Evolutionary conservation across 2,888 invertebrate species (phyloP).

Genomic region (Meliscaeva auricollis): DNA sequence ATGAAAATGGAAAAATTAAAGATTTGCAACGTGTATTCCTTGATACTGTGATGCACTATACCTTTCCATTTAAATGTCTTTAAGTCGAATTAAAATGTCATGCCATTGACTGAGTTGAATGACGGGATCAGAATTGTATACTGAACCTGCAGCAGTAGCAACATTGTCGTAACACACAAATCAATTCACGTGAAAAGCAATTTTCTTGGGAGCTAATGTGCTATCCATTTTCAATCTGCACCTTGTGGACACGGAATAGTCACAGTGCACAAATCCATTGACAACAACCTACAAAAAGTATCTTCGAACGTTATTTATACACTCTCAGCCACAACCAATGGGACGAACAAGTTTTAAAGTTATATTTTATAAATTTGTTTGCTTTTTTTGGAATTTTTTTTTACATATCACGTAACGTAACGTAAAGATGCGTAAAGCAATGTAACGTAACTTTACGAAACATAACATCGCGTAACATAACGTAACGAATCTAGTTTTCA

Average conservation of each 20-base stretch:
- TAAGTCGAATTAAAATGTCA: constrained; percentile 39
- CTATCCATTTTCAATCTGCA: constrained; percentile 6
- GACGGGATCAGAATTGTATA: not conserved
- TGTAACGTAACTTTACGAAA: no score
- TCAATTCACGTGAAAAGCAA: not conserved
- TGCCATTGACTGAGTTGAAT: not conserved
- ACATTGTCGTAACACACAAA: not conserved
- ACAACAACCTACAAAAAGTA: not conserved
- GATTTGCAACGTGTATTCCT: no score
- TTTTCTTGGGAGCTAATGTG: constrained; percentile 10
- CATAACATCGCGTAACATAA: no score
- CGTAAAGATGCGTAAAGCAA: no score
- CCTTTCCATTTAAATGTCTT: not conserved
- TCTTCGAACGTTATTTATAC: no score
- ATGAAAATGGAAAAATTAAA: no score
- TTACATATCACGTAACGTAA: no score
- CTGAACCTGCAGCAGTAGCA: not conserved
- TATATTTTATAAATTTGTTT: no score
- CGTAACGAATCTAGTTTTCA: no score
- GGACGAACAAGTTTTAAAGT: not conserved
- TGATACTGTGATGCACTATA: no score
- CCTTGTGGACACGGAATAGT: constrained; percentile 18
- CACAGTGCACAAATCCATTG: constrained; percentile 1
- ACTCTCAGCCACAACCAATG: not conserved
- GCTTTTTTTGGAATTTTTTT: no score